Evolutionary conservation across 2,797 vertebrate species (phyloP), one percentile per base, ranked within the genome.

Genomic region (Acrossocheilus fasciatus): DNA sequence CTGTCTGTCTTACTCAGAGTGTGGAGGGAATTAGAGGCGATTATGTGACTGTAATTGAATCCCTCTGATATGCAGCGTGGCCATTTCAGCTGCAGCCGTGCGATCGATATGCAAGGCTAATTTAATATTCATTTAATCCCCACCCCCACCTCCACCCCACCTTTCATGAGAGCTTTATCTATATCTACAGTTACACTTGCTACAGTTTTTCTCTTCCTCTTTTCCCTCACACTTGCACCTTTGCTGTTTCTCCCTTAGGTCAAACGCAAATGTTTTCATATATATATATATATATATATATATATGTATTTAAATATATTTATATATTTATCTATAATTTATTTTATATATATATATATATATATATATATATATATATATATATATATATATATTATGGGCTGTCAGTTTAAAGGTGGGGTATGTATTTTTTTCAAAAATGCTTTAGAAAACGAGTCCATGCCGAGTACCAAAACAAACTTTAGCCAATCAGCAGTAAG

Each of bases 71-170:
- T 92, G 91, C 90, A 87, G 90, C 90, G 87, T 92, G 86, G 93
- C 91, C 90, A 87, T 93, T 94, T 93, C 90, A 91, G 91, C 92
- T 90, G 92, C 93, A 93, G 92, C 91, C 91, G 89, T 87, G 89
- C 86, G 87, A 94, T 94, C 92, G 88, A 95, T 94, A 87, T 89
- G 89, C 91, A 87, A 89, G 89, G 92, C 93, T 94, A 91, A 94
- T 94, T 94, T 94, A 93, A 93, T 94, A 94, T 94, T 93, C 90
- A 91, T 93, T 94, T 95, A 91, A 95, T 96, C 93, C 91, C 87
- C 87, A 85, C 43, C 43, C 43, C 41, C 7, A 41, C 41, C 41
- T 41, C 41, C 86, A 78, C 62, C 90, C 89, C 89, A 91, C 50
- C 85, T 81, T 87, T 92, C 90, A 91, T 90, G 91, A 92, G 92